These are phyloP conservation scores for Erythrolamprus reginae DNA, from an alignment of 2,113 vertebrate species.

Conservation along the genomic window DNA sequence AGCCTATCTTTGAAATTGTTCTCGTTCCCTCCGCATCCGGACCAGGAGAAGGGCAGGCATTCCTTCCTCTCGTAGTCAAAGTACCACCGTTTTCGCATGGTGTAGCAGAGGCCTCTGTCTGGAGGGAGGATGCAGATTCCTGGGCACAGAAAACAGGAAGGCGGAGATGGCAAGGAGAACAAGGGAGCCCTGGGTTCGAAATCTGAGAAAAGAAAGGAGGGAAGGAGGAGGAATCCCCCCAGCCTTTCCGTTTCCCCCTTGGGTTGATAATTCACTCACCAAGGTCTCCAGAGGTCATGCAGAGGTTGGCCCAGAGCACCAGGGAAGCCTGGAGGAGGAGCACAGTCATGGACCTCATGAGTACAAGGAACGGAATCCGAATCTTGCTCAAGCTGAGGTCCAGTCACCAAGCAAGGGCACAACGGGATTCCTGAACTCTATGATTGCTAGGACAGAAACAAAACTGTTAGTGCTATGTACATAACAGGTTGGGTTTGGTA, in stretches of 20 bases:
- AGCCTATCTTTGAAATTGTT: background rate
- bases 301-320: background rate
- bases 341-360: background rate
- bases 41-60: background rate
- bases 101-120: background rate
- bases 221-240: background rate
- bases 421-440: no score
- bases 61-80: background rate
- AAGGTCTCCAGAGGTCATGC: background rate
- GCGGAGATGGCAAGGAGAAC: background rate
- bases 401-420: fast-evolving
- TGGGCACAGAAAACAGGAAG: background rate
- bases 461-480: no score
- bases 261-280: background rate
- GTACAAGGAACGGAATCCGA: background rate
- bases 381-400: background rate
- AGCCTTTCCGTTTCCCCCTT: background rate
- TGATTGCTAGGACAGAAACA: background rate
- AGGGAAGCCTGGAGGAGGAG: background rate
- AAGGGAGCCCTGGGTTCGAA: background rate
- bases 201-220: no score
- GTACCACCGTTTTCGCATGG: background rate
- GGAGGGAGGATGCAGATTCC: constrained; percentile 5
- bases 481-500: no score
- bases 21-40: background rate